Base-by-base conservation (phyloP, 2,113 vertebrate species). In the Carettochelys insculpta region DNA sequence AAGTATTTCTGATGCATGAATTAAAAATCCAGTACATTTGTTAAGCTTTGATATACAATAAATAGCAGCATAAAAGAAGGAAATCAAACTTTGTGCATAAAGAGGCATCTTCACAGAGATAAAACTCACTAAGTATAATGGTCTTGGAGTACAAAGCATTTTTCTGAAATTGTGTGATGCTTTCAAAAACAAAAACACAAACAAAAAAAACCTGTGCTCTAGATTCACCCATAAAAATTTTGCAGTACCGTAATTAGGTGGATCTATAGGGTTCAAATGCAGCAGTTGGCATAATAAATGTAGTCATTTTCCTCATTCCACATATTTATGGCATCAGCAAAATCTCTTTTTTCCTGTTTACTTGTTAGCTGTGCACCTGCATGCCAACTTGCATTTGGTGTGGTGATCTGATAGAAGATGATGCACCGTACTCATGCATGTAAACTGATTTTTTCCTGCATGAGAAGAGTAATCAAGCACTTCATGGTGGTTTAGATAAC, bases 171-270 rank as follows among this genome's bases (percentile, higher is more conserved):
- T 65, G 61, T 11, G 31, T 38, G 61, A 65, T 65, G 13, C 38
- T 20, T 11, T 54, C 11, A 54, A 22, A 65, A 65, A 38, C 65
- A 47, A 77, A n/a, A n/a, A n/a, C n/a, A n/a, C n/a, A n/a, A n/a
- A n/a, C n/a, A n/a, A n/a, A n/a, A n/a, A n/a, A n/a, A n/a, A n/a
- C n/a, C n/a, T n/a, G n/a, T n/a, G 86, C 73, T 54, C 41, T 34
- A 13, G 10, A 0, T 0, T 48, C 77, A 89, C 68, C 88, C 83
- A 77, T 76, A 91, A 89, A 54, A 11, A 1, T 50, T 77, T 73
- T 76, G 86, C 3, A 2, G 73, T n/a, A n/a, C n/a, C n/a, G n/a
- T 52, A 87, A 77, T 53, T 56, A 73, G 29, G 45, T 0, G 0
- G 4, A 8, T 76, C 83, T 77, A 86, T 6, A 29, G 29, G 47